Conservation (phyloP, 2,797 vertebrate species). For the Alosa sapidissima region DNA sequence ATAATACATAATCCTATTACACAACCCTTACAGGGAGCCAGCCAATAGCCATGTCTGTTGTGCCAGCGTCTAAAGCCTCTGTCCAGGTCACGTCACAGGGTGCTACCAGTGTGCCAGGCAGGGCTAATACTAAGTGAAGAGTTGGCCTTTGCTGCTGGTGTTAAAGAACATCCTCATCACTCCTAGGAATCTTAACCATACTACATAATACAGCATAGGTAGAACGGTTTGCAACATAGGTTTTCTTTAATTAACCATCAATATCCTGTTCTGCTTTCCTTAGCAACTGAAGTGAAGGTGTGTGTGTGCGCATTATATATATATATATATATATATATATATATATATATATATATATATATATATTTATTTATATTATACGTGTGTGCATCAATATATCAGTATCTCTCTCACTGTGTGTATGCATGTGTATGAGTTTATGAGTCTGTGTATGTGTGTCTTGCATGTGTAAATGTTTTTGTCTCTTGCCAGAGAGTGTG, state of each 20-base stretch:
- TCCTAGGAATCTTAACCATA: too few species aligned
- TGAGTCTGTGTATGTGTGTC: background rate
- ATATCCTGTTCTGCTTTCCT: too few species aligned
- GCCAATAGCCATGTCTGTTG: background rate
- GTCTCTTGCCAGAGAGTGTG: background rate
- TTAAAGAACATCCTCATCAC: too few species aligned
- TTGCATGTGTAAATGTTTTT: background rate
- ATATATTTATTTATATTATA: background rate
- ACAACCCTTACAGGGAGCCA: background rate
- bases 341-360: background rate
- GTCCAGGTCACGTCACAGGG: background rate
- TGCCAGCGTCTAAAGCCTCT: background rate
- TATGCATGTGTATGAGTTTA: background rate
- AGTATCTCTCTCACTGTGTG: background rate
- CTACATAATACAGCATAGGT: too few species aligned
- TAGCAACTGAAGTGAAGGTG: background rate
- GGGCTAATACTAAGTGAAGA: background rate
- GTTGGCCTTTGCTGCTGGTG: too few species aligned
- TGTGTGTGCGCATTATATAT: background rate
- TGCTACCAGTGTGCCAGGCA: background rate
- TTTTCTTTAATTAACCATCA: background rate
- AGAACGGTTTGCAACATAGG: too few species aligned
- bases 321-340: background rate
- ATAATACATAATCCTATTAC: background rate
- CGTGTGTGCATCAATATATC: background rate